Percentiles rank a stretch among this genome's conserved stretches.
Evolutionary conservation across 2,888 invertebrate species (phyloP).

Genomic region (Auanema freiburgensis): DNA sequence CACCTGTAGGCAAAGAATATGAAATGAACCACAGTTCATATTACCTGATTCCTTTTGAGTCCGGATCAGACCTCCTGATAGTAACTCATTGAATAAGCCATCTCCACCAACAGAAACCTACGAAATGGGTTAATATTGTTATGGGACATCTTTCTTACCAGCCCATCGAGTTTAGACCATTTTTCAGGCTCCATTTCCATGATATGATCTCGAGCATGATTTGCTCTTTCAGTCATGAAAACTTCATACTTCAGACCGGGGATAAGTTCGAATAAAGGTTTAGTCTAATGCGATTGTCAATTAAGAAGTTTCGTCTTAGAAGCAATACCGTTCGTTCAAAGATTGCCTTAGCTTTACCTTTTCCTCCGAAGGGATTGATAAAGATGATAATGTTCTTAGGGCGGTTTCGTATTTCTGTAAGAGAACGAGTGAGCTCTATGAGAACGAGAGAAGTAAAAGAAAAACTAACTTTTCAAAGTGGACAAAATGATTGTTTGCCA

Average conservation of each 20-base stretch:
- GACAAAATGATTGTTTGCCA: conserved; percentile 41
- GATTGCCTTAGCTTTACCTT: conserved; percentile 75
- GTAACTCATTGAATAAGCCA: conserved; percentile 81
- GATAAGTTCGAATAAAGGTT: conserved; percentile 67
- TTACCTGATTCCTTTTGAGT: conserved; percentile 21
- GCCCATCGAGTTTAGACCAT: conserved; percentile 39
- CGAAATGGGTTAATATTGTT: conserved; percentile 60
- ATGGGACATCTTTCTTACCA: conserved; percentile 16
- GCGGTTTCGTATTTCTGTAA: conserved; percentile 65
- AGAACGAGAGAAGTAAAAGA: neutral
- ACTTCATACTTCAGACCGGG: conserved; percentile 70
- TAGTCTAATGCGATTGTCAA: conserved; percentile 46
- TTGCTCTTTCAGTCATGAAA: conserved; percentile 76
- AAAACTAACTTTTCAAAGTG: conserved; percentile 24
- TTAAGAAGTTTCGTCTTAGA: no score
- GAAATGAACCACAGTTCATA: neutral
- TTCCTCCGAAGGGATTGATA: conserved; percentile 83
- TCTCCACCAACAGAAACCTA: conserved; percentile 81
- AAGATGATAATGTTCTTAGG: conserved; percentile 78
- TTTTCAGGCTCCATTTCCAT: conserved; percentile 45
- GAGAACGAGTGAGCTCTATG: neutral
- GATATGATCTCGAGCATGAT: conserved; percentile 76
- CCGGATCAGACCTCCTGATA: conserved; percentile 67
- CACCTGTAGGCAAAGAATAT: no score
- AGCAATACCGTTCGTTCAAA: conserved; percentile 77